Percentiles rank a stretch among this genome's conserved stretches.
phyloP scores from a whole-genome alignment of 1,140 invertebrate species.

The Sitodiplosis mosellana region DNA sequence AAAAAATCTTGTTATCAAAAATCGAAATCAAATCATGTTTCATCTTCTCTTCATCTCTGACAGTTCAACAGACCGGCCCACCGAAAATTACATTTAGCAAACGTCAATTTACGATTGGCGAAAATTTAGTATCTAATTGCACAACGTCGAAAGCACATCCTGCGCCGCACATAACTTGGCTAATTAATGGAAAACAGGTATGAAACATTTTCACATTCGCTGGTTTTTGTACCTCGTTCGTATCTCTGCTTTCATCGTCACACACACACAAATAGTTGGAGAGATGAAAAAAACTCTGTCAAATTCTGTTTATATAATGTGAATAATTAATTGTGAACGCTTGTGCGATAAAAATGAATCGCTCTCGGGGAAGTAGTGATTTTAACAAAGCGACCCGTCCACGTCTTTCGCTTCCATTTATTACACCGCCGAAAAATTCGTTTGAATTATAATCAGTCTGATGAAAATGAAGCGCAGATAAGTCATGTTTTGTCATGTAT shows the following conservation, averaged over 20 bases:
- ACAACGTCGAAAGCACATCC: slow-evolving; percentile 53
- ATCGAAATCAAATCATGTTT: not conserved
- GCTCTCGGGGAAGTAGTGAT: too few species aligned
- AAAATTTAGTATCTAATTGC: slow-evolving; percentile 55
- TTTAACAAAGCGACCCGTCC: too few species aligned
- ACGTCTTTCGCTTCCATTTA: not conserved
- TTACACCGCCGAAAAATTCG: not conserved
- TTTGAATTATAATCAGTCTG: too few species aligned
- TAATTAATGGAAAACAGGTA: slow-evolving; percentile 66
- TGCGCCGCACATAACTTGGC: slow-evolving; percentile 61
- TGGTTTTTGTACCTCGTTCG: too few species aligned
- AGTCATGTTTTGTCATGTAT: not conserved
- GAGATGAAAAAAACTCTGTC: not conserved
- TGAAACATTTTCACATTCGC: too few species aligned
- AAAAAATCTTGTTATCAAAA: not conserved
- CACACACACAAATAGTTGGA: not conserved
- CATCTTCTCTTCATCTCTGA: slow-evolving; percentile 6
- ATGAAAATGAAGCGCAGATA: too few species aligned
- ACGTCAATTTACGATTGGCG: slow-evolving; percentile 41
- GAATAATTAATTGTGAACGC: too few species aligned
- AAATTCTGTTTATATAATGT: not conserved
- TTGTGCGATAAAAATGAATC: too few species aligned
- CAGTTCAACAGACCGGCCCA: slow-evolving; percentile 48
- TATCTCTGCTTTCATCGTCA: too few species aligned
- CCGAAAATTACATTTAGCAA: slow-evolving; percentile 55